Base-by-base conservation (phyloP, 64 coral and sea anemone genomes). In the Porites lutea region DNA sequence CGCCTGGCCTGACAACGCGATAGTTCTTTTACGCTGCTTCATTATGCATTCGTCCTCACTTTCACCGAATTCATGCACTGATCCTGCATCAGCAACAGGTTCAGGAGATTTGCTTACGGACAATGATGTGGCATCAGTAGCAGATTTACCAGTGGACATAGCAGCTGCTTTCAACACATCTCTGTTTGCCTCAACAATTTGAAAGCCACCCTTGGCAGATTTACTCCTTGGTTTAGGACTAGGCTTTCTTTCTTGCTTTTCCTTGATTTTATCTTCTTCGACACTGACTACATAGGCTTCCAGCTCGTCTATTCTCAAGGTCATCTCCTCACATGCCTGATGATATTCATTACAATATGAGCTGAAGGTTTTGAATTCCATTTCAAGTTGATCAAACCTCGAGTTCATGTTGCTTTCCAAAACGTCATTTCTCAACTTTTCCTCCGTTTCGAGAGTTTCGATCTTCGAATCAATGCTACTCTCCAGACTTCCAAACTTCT, bases 401-500 rank as follows among this genome's bases (percentile, higher is more conserved):
- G 48, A 11, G 45, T 48, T 47, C 8, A 83, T 45, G 18, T 83
- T 83, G 18, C 63, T 22, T 8, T 83, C 81, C 4, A 83, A 4
- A 4, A 19, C 62, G 47, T 63, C 68, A 59, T 45, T 68, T 67
- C 61, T 83, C 22, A 19, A 48, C 4, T 83, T 83, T 22, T 60
- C 61, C 62, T 83, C 81, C 19, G 61, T 50, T 48, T 83, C 81
- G 46, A 83, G 45, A 83, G 12, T 83, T 83, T 52, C 63, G 44
- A 83, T 47, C 22, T 65, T 65, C 12, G 22, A 83, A 52, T 83
- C 81, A 16, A 83, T 14, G 22, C 63, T 61, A 4, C 8, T 67
- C 44, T 46, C 44, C 66, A 83, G 81, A 83, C 81, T 63, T 51
- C 43, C 61, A 68, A 83, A 65, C 81, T 83, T 83, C 2, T 83